Percentiles rank a stretch among this genome's conserved stretches.
These are phyloP conservation scores for Monomorium pharaonis DNA, from an alignment of 1,140 invertebrate species.

Conservation along the genomic window DNA sequence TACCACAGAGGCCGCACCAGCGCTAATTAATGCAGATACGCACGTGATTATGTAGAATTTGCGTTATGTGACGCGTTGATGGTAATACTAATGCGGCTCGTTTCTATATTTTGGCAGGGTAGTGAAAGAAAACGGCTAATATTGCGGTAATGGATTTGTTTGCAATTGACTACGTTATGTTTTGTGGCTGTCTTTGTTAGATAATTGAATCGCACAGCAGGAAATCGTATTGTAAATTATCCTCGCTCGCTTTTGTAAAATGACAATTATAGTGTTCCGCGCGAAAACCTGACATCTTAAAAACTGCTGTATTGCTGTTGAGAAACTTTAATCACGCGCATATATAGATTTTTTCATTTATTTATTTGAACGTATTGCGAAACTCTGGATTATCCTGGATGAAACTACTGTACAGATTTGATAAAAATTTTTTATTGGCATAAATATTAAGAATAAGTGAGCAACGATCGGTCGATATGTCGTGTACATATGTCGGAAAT, in stretches of 20 bases:
- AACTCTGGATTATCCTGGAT: background rate
- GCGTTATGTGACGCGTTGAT: slow-evolving; percentile 60
- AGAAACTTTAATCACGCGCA: background rate
- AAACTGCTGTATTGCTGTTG: background rate
- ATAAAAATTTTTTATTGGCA: background rate
- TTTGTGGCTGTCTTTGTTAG: slow-evolving; percentile 33
- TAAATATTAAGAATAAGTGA: slow-evolving; percentile 6
- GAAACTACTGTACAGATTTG: background rate
- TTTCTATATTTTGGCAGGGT: slow-evolving; percentile 48
- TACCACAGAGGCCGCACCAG: slow-evolving; percentile 64
- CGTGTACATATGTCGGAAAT: slow-evolving; percentile 52
- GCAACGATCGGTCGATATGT: slow-evolving; percentile 8
- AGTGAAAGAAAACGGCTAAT: slow-evolving; percentile 60
- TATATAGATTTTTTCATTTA: background rate
- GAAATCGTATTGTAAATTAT: slow-evolving; percentile 39
- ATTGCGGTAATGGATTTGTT: slow-evolving; percentile 38
- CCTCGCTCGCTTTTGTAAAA: background rate
- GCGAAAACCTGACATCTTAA: background rate
- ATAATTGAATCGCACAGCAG: slow-evolving; percentile 12
- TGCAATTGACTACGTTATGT: slow-evolving; percentile 11
- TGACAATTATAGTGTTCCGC: background rate
- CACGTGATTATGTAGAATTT: slow-evolving; percentile 69
- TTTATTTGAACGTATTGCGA: background rate
- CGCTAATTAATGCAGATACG: slow-evolving; percentile 72
- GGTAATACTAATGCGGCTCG: slow-evolving; percentile 53